Evolutionary conservation across 2,888 invertebrate species (phyloP).

Genomic region (Leistus spinibarbis): DNA sequence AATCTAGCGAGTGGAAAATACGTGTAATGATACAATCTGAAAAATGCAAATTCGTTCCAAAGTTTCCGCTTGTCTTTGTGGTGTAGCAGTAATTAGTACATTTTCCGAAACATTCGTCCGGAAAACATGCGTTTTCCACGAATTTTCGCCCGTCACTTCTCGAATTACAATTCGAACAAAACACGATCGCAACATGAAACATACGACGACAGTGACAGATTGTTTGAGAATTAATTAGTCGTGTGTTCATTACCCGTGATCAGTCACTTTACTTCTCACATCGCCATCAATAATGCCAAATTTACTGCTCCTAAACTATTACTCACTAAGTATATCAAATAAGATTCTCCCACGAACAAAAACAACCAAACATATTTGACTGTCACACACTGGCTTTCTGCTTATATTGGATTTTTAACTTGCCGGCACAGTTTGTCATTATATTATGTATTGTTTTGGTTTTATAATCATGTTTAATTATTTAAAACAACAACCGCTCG

Average conservation of each 20-base stretch:
- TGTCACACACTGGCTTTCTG: too few relatives aligned
- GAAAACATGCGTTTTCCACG: neutral
- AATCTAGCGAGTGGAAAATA: too few relatives aligned
- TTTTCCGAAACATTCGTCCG: neutral
- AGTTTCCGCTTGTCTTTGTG: neutral
- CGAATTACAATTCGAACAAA: neutral
- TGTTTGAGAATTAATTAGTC: conserved; percentile 25
- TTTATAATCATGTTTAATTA: too few relatives aligned
- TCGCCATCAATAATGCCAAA: conserved; percentile 11
- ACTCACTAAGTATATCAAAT: neutral
- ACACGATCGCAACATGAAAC: neutral
- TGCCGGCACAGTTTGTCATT: too few relatives aligned
- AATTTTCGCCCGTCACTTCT: neutral
- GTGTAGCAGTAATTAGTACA: neutral
- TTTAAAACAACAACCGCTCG: too few relatives aligned
- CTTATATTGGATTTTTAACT: too few relatives aligned
- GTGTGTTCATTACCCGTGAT: conserved; percentile 26
- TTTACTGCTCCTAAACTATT: neutral
- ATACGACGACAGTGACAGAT: conserved; percentile 11
- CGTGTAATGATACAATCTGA: neutral
- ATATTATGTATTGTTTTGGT: too few relatives aligned
- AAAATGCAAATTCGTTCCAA: neutral
- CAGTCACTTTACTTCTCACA: conserved; percentile 5
- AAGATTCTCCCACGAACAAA: neutral
- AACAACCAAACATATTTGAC: too few relatives aligned